Base-by-base conservation (phyloP, 1,140 invertebrate species). In the Halictus rubicundus region DNA sequence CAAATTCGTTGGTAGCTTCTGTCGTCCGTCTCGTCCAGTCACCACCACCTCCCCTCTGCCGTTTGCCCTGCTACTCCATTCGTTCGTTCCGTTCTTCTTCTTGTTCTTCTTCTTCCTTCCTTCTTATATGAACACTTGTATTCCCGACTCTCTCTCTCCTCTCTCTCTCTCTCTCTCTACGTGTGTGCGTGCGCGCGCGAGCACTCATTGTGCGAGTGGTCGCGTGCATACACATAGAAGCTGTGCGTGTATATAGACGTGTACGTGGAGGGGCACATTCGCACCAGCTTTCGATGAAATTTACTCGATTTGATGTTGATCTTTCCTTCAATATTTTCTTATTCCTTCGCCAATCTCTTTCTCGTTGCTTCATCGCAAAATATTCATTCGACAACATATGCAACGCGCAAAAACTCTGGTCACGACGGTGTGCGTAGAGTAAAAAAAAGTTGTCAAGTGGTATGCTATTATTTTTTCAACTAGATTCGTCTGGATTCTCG, bases 321-420 rank as follows among this genome's bases (percentile, higher is more conserved):
- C 42, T 72, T 59, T 63, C 54, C 23, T 54, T 72, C 70, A 46
- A 78, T 37, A 78, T 78, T 78, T 71, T 52, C 32, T n/a, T 72
- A 72, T 16, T 71, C 57, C 49, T 46, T 64, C 21, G 54, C 42
- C 42, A 42, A 65, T 54, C n/a, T 21, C 2, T 39, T 23, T 42
- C 3, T 19, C 27, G n/a, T 23, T 46, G 37, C 42, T 68, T 27
- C 25, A 14, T 23, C 8, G 16, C 23, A 5, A n/a, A 68, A 57
- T 1, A 54, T 3, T 21, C 16, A 21, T 16, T 46, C 8, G 39
- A 14, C 10, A 46, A 12, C 10, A 46, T 46, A 2, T 46, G 42
- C 42, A 12, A 3, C 10, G 9, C n/a, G 14, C 10, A 46, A 10
- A 46, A 2, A 12, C 14, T 32, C 32, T 2, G 32, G 32, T 4